Evolutionary conservation across 1,140 invertebrate genomes (phyloP).

Genomic region (Trachelipus rathkii): DNA sequence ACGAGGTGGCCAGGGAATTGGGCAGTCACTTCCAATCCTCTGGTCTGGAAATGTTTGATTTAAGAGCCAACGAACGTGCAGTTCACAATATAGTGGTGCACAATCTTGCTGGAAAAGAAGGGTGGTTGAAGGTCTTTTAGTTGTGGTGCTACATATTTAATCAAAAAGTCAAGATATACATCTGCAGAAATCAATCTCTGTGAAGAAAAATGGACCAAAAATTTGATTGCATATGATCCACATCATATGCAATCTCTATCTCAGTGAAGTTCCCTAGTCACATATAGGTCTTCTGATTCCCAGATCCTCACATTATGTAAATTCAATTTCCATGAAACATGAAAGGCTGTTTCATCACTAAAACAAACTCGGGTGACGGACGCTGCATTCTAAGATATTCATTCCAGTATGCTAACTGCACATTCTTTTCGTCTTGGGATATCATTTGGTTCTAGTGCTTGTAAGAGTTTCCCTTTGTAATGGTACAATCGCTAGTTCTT

Average conservation of each 20-base stretch:
- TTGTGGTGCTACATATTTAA: constrained; percentile 28
- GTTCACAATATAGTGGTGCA: constrained; percentile 33
- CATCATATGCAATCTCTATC: constrained; percentile 31
- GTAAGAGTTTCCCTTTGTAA: too few relatives aligned
- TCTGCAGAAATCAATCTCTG: constrained; percentile 29
- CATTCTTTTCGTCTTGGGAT: constrained; percentile 7
- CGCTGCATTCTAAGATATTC: constrained; percentile 7
- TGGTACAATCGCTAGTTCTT: too few relatives aligned
- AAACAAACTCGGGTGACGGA: constrained; percentile 14
- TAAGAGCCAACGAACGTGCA: constrained; percentile 34
- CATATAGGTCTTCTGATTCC: constrained; percentile 20
- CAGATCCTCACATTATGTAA: constrained; percentile 22
- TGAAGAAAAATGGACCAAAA: constrained; percentile 29
- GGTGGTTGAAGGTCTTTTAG: constrained; percentile 27
- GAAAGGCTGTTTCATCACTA: constrained; percentile 20
- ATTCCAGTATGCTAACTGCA: constrained; percentile 18
- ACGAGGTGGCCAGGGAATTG: too few relatives aligned
- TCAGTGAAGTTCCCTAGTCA: constrained; percentile 26
- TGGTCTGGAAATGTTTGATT: too few relatives aligned
- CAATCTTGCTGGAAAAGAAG: constrained; percentile 36
- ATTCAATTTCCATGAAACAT: constrained; percentile 21
- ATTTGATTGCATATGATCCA: constrained; percentile 34
- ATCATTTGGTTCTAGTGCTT: constrained; percentile 17
- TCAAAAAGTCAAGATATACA: constrained; percentile 23
- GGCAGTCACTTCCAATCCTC: too few relatives aligned